Conservation (phyloP, 2,797 vertebrate genomes). For the Hemibagrus guttatus region DNA sequence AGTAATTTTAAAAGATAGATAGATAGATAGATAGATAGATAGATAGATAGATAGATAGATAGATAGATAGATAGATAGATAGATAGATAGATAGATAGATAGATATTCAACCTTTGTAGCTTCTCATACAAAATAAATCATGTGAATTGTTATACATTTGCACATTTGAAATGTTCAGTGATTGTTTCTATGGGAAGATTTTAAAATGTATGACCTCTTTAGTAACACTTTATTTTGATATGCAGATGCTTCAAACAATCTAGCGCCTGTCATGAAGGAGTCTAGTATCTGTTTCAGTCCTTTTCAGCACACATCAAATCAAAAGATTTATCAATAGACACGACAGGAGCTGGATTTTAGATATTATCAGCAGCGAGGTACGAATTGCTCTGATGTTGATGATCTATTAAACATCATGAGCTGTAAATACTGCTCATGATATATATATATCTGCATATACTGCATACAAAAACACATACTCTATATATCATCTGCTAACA, state of each 20-base stretch:
- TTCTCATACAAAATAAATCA: background rate
- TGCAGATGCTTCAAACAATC: background rate
- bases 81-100: no score
- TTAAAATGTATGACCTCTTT: background rate
- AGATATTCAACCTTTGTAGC: background rate
- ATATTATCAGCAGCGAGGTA: background rate
- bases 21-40: no score
- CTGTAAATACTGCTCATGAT: no score
- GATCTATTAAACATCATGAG: background rate
- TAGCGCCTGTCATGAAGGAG: background rate
- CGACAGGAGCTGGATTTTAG: background rate
- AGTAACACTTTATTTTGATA: background rate
- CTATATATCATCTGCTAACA: background rate
- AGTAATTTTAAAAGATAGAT: no score
- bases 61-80: no score
- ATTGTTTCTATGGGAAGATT: background rate
- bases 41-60: no score
- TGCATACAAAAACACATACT: background rate
- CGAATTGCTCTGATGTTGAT: background rate
- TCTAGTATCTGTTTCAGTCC: background rate
- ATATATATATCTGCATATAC: no score
- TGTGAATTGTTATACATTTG: background rate
- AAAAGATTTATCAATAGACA: background rate
- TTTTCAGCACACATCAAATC: background rate
- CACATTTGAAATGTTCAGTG: background rate